phyloP scores from a whole-genome alignment of 2,113 vertebrate species.

The Psettodes erumei region DNA sequence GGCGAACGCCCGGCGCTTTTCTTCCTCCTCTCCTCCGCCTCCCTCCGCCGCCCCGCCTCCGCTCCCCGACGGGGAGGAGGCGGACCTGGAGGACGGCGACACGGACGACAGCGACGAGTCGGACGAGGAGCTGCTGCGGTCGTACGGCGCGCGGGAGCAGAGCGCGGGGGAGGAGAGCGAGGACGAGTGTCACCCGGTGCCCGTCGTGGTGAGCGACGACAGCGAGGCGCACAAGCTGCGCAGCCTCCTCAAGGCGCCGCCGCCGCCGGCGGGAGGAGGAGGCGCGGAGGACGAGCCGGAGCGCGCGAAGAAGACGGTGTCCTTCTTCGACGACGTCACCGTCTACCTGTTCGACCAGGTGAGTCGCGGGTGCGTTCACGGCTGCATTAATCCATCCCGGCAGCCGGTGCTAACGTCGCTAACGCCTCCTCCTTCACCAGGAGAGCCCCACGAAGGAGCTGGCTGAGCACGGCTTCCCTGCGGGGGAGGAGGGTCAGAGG shows the following conservation, averaged over 20 bases:
- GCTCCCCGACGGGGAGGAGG: slow-evolving; percentile 73
- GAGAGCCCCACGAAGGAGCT: slow-evolving; percentile 94
- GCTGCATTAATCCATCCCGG: background rate
- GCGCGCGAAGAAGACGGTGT: slow-evolving; percentile 92
- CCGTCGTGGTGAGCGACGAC: slow-evolving; percentile 92
- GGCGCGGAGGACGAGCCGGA: slow-evolving; percentile 84
- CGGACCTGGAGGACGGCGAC: slow-evolving; percentile 87
- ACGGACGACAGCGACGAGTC: slow-evolving; percentile 94
- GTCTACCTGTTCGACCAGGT: slow-evolving; percentile 99
- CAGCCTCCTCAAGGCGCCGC: slow-evolving; percentile 91
- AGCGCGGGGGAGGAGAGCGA: slow-evolving; percentile 90
- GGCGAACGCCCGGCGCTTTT: slow-evolving; percentile 74
- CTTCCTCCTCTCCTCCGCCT: slow-evolving; percentile 80
- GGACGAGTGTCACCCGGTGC: slow-evolving; percentile 86
- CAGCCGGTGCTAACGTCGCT: too few relatives aligned
- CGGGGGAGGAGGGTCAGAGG: slow-evolving; percentile 65
- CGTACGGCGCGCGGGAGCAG: slow-evolving; percentile 89
- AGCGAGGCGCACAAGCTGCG: slow-evolving; percentile 88
- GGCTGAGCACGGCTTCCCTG: slow-evolving; percentile 82
- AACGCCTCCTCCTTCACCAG: too few relatives aligned
- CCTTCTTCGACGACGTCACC: slow-evolving; percentile 96
- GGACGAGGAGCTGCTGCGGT: slow-evolving; percentile 90
- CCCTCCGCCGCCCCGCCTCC: slow-evolving; percentile 56
- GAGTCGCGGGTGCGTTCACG: slow-evolving; percentile 22
- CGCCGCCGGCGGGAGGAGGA: slow-evolving; percentile 67